phyloP scores from a whole-genome alignment of 2,797 vertebrate species.

The Sphenopsis melanotis region DNA sequence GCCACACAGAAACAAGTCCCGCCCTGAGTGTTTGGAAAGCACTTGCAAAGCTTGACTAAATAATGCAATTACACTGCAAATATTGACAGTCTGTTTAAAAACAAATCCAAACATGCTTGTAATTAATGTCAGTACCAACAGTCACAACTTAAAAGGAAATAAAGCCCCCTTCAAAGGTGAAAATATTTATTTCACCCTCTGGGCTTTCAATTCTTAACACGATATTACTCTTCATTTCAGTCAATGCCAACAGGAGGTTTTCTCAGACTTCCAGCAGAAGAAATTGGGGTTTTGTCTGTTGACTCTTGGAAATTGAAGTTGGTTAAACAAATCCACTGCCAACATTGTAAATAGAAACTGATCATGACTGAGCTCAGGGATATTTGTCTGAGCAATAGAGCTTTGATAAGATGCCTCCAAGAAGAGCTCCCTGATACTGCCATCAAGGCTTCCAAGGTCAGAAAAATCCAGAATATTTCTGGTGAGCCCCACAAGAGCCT shows the following conservation, averaged over 20 bases:
- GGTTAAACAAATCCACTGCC: background rate
- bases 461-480: background rate
- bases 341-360: background rate
- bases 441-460: background rate
- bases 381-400: background rate
- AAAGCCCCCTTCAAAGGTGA: background rate
- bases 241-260: background rate
- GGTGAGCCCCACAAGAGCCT: background rate
- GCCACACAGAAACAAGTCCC: background rate
- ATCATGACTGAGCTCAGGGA: background rate
- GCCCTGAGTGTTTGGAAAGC: background rate
- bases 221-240: background rate
- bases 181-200: background rate
- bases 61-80: background rate
- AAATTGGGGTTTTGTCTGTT: background rate
- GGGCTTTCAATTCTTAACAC: background rate
- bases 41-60: background rate
- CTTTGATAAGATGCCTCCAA: background rate
- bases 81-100: slow-evolving; percentile 11
- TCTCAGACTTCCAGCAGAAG: background rate
- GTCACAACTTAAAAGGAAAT: background rate
- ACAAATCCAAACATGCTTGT: background rate
- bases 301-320: background rate
- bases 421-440: background rate
- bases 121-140: background rate